Percentiles rank a stretch among this genome's conserved stretches.
Conservation (phyloP, 1,140 invertebrate species). For the Medauroidea extradentata region DNA sequence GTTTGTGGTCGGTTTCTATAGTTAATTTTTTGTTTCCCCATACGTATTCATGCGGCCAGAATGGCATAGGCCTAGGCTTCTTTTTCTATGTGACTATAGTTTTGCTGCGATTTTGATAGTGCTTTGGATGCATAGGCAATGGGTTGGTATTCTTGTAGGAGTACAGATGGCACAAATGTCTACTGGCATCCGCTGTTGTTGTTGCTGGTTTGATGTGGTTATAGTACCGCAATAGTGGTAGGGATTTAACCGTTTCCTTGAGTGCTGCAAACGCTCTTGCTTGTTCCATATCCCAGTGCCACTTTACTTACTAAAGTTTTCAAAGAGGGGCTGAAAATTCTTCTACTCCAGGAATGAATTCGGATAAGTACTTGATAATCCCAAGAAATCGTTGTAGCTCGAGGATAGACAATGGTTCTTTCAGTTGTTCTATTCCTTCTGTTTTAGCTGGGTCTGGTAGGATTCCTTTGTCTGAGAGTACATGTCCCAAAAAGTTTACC, state of each 20-base stretch:
- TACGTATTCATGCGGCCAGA: conserved; percentile 7
- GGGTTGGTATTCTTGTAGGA: conserved; percentile 32
- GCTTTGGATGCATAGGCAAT: conserved; percentile 31
- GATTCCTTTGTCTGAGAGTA: conserved; percentile 5
- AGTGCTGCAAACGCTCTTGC: conserved; percentile 24
- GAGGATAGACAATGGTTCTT: conserved; percentile 16
- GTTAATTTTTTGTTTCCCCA: conserved; percentile 28
- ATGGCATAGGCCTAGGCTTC: conserved; percentile 27
- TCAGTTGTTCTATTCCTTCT: conserved; percentile 10
- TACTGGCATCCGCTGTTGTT: not conserved
- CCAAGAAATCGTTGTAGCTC: conserved; percentile 27
- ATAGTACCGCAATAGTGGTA: conserved; percentile 24
- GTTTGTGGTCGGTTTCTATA: conserved; percentile 38
- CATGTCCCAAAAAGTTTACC: conserved; percentile 11
- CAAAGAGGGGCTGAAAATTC: conserved; percentile 25
- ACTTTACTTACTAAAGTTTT: conserved; percentile 31
- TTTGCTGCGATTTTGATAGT: not conserved
- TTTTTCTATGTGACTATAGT: conserved; percentile 34
- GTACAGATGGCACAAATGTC: conserved; percentile 8
- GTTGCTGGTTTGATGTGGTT: conserved; percentile 29
- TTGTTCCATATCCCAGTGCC: conserved; percentile 22
- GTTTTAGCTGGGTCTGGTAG: conserved; percentile 24
- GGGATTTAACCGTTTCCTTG: conserved; percentile 18
- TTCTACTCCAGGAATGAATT: conserved; percentile 18
- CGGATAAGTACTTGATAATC: conserved; percentile 25